Conservation (phyloP, 2,113 vertebrate species). For the Esox niger region DNA sequence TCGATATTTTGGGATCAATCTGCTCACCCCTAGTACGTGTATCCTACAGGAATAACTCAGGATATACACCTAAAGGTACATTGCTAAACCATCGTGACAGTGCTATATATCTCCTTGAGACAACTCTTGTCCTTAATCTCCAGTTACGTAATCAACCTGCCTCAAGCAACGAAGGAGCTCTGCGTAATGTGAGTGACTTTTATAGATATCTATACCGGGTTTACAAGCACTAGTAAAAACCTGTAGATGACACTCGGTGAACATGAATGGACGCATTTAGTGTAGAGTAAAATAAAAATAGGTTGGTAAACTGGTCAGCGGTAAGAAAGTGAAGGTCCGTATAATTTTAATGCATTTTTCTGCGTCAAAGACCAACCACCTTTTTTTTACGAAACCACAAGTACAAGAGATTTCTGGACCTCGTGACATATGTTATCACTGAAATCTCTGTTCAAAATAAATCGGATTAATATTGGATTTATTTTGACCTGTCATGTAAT, state of each 20-base stretch:
- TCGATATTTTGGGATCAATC: too few relatives aligned
- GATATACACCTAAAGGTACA: too few relatives aligned
- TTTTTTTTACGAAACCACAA: neutral
- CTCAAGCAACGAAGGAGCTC: neutral
- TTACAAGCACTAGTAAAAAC: neutral
- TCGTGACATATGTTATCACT: neutral
- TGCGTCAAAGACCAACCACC: too few relatives aligned
- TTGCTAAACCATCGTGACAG: neutral
- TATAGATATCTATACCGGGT: neutral
- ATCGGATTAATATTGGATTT: neutral
- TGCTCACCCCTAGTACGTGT: too few relatives aligned
- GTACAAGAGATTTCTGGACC: neutral
- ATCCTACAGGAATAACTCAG: too few relatives aligned
- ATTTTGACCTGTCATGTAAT: too few relatives aligned
- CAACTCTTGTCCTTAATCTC: slow-evolving; percentile 16
- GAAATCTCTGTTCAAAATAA: neutral
- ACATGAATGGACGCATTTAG: neutral
- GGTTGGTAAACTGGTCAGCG: too few relatives aligned
- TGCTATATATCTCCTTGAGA: neutral
- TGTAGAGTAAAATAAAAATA: too few relatives aligned
- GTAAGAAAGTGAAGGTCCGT: too few relatives aligned
- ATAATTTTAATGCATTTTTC: too few relatives aligned
- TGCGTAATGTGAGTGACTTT: neutral
- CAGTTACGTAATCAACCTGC: slow-evolving; percentile 1
- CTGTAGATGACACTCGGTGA: neutral